Evolutionary conservation across 2,113 vertebrate genomes (phyloP), one percentile per base, ranked within the genome.

Genomic region (Petrocephalus microphthalmus): DNA sequence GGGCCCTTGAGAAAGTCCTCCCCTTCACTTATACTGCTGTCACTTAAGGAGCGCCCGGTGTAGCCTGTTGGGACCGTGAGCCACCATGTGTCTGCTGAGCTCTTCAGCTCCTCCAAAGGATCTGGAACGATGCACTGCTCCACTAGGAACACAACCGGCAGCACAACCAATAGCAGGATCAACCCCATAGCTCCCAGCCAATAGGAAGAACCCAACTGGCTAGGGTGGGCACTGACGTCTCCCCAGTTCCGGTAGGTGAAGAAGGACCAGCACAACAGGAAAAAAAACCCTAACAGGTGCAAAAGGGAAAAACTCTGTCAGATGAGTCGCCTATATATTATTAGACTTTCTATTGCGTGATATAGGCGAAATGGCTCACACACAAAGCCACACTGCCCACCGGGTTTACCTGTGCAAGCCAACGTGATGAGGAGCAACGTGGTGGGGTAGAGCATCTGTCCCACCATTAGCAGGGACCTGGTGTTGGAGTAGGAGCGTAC

Each of bases 401-500:
- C 22, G 22, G 53, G 47, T 64, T 67, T 53, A 96, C 96, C 95
- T 94, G 96, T 96, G 5, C 91, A 92, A 53, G 88, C 47, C 88
- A 95, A 94, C 52, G 94, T 94, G 90, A 95, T 91, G 85, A 96
- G 90, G 85, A 96, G 93, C 57, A 97, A 91, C 0, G 93, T 94
- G 91, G 93, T 94, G 60, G 95, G 95, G 89, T 94, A 94, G 15
- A 95, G 93, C 0, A 92, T 92, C 89, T 95, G 93, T 6, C 94
- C 93, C 25, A 91, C 92, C 92, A 95, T 94, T 85, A 95, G 92
- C 71, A 95, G 93, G 5, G 95, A 92, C 42, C 93, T 92, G 0
- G 93, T 94, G 94, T 95, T 95, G 81, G 94, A 94, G 91, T 95
- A 95, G 86, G 95, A 95, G 33, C 82, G 94, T 91, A 94, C 92